Evolutionary conservation across 2,113 vertebrate species (phyloP).

Genomic region (human (Homo sapiens)): GRCh38 chr13:92904001-92904500

Average conservation of each 20-base stretch:
- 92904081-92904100: slow-evolving; percentile 34
- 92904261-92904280: not conserved
- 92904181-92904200: not conserved
- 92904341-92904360: not conserved
- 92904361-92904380: not conserved
- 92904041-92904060: not conserved
- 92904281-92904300: not conserved
- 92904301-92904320: not conserved
- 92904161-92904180: not conserved
- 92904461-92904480: not conserved
- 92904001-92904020: slow-evolving; percentile 62
- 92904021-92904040: slow-evolving; percentile 43
- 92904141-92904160: not conserved
- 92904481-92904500: not conserved
- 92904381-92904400: not conserved
- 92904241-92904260: not conserved
- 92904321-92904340: not conserved
- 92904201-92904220: slow-evolving; percentile 7
- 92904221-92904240: not conserved
- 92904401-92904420: not conserved
- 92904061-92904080: slow-evolving; percentile 29
- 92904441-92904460: not conserved
- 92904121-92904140: not conserved
- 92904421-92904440: not conserved
- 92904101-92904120: not conserved